Evolutionary conservation across 1,140 invertebrate species (phyloP), one percentile per base, ranked within the genome.

Genomic region (Scaptomyza hsui): DNA sequence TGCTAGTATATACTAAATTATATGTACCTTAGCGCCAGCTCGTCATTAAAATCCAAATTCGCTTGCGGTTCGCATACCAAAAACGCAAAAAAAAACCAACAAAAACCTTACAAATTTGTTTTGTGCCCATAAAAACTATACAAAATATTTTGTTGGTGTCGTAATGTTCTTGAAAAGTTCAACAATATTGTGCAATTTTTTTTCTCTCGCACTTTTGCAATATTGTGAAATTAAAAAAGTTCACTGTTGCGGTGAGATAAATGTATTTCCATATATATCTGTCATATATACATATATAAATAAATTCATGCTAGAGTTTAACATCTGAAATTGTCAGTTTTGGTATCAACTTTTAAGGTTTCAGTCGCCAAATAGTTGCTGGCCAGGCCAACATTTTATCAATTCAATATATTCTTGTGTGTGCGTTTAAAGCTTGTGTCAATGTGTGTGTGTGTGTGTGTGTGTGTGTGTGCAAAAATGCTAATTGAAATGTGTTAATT

Each of bases 401-500:
- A 41, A 53, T 15, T 39, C 49, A 39, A 41, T 53, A 19, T 70
- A 19, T 55, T 3, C 41, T 13, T 48, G 37, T 47, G 13, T 18
- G 24, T 26, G 39, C 47, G 10, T n/a, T n/a, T n/a, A n/a, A n/a
- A n/a, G n/a, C n/a, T n/a, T 67, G 48, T 37, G 24, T 6, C 24
- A 24, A 5, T 24, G 24, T 24, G 3, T 42, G 10, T 39, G 49
- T 26, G 24, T 32, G 35, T 65, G 4, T 70, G 15, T 37, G 26
- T 56, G 44, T 57, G 45, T 72, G 75, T 53, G 42, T 26, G 60
- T 51, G 47, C 56, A 60, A 85, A 85, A 86, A 85, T 85, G 82
- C 65, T 86, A 88, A 85, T 88, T 77, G 64, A 80, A 77, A 86
- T 85, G 81, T 85, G 82, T 85, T 85, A 85, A 85, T 85, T 85